Percentiles rank a stretch among this genome's conserved stretches.
phyloP scores from a whole-genome alignment of 2,797 vertebrate genomes.

The Psittacula derbiana region DNA sequence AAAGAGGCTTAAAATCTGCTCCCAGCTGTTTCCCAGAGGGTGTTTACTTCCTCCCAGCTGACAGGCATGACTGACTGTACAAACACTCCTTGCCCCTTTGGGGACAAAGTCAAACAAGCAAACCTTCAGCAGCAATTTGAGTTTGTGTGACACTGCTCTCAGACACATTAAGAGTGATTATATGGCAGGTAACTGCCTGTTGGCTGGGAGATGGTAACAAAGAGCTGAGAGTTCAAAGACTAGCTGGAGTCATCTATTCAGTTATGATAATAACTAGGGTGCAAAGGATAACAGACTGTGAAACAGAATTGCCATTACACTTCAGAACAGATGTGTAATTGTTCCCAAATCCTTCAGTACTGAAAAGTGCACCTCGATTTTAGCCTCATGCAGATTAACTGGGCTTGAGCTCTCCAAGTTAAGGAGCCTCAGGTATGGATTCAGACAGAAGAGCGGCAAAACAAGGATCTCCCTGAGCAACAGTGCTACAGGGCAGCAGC shows the following conservation, averaged over 20 bases:
- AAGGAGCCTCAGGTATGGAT: background rate
- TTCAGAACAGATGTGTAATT: background rate
- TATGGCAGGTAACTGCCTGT: background rate
- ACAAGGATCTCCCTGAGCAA: background rate
- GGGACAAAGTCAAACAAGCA: background rate
- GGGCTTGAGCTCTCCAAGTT: background rate
- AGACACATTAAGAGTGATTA: background rate
- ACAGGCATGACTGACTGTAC: background rate
- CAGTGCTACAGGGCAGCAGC: background rate
- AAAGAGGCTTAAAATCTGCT: slow-evolving; percentile 20
- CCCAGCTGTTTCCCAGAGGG: background rate
- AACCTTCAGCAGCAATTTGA: background rate
- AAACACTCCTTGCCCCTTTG: background rate
- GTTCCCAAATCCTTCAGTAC: background rate
- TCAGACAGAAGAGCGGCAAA: background rate
- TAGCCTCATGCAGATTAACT: background rate
- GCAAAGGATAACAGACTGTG: background rate
- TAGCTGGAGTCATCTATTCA: background rate
- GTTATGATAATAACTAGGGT: background rate
- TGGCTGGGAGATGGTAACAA: background rate
- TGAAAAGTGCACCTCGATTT: background rate
- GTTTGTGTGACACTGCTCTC: background rate
- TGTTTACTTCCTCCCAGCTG: slow-evolving; percentile 20
- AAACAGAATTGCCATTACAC: background rate
- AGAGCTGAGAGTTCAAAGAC: background rate